phyloP scores from a whole-genome alignment of 2,797 vertebrate species.

The Cetoscarus ocellatus region DNA sequence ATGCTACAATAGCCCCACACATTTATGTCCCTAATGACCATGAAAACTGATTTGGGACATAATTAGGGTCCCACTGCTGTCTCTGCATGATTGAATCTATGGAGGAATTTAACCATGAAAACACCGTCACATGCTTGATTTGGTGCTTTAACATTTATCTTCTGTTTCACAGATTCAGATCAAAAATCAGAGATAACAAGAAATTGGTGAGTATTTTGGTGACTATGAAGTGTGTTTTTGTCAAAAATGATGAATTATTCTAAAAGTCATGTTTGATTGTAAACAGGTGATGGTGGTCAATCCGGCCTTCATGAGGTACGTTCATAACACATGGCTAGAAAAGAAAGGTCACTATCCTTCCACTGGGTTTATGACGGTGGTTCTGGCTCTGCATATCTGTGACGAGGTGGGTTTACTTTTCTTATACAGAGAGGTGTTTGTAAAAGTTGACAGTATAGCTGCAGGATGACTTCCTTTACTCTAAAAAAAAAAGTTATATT shows the following conservation, averaged over 20 bases:
- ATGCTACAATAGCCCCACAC: too few relatives aligned
- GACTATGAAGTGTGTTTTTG: background rate
- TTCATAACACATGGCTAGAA: slow-evolving; percentile 38
- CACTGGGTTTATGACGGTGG: slow-evolving; percentile 55
- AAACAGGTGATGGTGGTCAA: slow-evolving; percentile 52
- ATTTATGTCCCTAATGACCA: too few relatives aligned
- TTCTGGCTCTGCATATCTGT: slow-evolving; percentile 53
- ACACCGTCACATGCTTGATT: too few relatives aligned
- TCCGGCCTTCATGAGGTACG: slow-evolving; percentile 55
- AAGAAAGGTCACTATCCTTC: slow-evolving; percentile 38
- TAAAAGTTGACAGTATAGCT: too few relatives aligned
- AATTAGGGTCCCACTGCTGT: too few relatives aligned
- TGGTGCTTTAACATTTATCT: background rate
- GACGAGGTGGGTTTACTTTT: slow-evolving; percentile 27
- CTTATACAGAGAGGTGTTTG: too few relatives aligned
- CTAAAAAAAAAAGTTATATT: too few relatives aligned
- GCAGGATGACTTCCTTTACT: too few relatives aligned
- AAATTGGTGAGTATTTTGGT: background rate
- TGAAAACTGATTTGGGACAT: too few relatives aligned
- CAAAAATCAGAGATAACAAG: background rate
- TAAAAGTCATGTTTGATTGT: background rate
- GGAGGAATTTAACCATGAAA: too few relatives aligned
- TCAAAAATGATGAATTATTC: background rate
- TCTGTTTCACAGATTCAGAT: background rate
- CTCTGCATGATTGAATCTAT: too few relatives aligned